Evolutionary conservation across 1,140 invertebrate genomes (phyloP).

Genomic region (Brachionus rotundiformis): DNA sequence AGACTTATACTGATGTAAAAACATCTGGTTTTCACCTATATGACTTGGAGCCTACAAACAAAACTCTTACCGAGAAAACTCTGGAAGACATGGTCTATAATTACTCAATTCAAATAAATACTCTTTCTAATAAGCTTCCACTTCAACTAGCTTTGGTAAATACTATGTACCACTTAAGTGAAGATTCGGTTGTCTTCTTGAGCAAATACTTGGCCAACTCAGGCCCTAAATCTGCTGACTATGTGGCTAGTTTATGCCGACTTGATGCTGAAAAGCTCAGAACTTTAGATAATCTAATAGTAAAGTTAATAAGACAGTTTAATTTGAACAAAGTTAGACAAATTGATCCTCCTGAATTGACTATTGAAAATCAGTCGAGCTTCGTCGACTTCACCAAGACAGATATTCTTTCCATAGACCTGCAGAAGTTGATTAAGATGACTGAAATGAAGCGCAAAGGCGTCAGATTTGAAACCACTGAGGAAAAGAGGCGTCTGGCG

Average conservation of each 20-base stretch:
- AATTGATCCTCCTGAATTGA: background rate
- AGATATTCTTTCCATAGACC: constrained; percentile 18
- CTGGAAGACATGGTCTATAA: background rate
- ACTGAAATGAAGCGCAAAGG: constrained; percentile 24
- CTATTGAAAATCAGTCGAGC: background rate
- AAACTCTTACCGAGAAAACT: background rate
- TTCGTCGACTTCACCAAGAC: background rate
- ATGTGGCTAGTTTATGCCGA: background rate
- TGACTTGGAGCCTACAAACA: background rate
- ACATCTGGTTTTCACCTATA: background rate
- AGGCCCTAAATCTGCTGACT: background rate
- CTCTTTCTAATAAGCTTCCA: background rate
- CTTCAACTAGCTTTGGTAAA: background rate
- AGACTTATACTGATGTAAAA: constrained; percentile 6
- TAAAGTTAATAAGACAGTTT: constrained; percentile 22
- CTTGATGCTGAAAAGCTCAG: background rate
- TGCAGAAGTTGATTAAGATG: constrained; percentile 35
- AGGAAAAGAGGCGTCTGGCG: constrained; percentile 27
- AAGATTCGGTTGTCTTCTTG: constrained; percentile 19
- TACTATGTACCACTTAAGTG: background rate
- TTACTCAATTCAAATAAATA: background rate
- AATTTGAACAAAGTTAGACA: background rate
- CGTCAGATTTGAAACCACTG: background rate
- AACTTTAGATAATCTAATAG: constrained; percentile 2
- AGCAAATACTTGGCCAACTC: constrained; percentile 8